Base-by-base conservation (phyloP, 2,888 invertebrate species). In the Tetragnatha montana region DNA sequence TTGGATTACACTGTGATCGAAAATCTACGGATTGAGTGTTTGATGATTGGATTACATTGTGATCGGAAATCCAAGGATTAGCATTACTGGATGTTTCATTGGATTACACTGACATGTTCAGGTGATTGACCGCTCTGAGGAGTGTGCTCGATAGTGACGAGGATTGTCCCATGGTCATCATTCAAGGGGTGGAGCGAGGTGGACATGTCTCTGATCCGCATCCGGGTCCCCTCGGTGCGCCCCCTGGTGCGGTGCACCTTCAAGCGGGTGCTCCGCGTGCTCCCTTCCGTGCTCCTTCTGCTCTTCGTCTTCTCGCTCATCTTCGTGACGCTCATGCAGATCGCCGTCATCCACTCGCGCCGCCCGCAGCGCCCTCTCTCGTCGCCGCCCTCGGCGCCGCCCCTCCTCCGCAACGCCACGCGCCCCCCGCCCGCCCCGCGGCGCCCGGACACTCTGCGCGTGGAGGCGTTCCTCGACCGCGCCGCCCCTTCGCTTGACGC, bases 311-410 rank as follows among this genome's bases (percentile, higher is more conserved):
- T 92, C 35, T 91, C 91, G n/a, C 89, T 92, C n/a, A 92, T 92
- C n/a, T 91, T 92, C 74, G 91, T 92, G 35, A 92, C 92, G 12
- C 84, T 92, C 22, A 91, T 92, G 91, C 92, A 92, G 83, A 91
- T 92, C 19, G 92, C 92, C 10, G 91, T 92, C 50, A 92, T 92
- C 76, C 92, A 92, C 78, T 89, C 91, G 6, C 91, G 92, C 81
- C 85, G 92, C 79, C n/a, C 22, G 7, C 81, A 79, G 17, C 90
- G 78, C 49, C 87, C 83, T 10, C 3, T 50, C 12, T 71, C 79
- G 51, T 89, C 84, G 51, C 81, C 88, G 19, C 85, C 86, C 19
- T 69, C 76, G 0, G 73, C 80, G 6, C 88, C 90, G 2, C 70
- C 76, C 22, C 50, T 81, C 12, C 51, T 71, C 51, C 76, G 78